A percentile compares a stretch with the other conserved stretches of the same genome.
These are phyloP conservation scores for Metaphire vulgaris DNA, from an alignment of 1,140 invertebrate genomes.

Conservation along the genomic window DNA sequence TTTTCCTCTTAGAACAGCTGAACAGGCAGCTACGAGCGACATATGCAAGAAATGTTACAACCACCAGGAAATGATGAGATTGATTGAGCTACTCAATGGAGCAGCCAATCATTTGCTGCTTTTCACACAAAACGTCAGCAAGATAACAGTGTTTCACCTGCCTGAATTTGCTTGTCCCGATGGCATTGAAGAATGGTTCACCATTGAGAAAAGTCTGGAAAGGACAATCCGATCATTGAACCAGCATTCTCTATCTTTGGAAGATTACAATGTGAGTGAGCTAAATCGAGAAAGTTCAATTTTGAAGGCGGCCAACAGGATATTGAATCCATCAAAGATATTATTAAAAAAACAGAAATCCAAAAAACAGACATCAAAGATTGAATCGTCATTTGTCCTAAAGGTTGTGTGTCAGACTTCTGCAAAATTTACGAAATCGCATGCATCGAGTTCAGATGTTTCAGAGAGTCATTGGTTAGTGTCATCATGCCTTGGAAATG, in stretches of 20 bases:
- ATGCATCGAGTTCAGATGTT: background rate
- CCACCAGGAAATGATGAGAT: slow-evolving; percentile 34
- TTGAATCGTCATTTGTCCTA: background rate
- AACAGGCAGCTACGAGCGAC: slow-evolving; percentile 37
- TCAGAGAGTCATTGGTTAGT: background rate
- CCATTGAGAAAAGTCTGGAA: background rate
- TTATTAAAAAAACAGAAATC: too few relatives aligned
- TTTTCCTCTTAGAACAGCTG: slow-evolving; percentile 36
- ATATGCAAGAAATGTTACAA: slow-evolving; percentile 37
- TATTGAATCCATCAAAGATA: too few relatives aligned
- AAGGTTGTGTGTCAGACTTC: background rate
- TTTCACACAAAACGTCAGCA: slow-evolving; percentile 43
- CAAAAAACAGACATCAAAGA: background rate
- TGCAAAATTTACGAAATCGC: background rate
- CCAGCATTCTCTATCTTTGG: background rate
- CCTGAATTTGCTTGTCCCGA: background rate
- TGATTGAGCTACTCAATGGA: slow-evolving; percentile 38
- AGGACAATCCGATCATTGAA: background rate
- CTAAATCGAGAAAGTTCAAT: background rate
- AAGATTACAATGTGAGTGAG: background rate
- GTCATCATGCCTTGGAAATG: background rate
- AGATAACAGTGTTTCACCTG: slow-evolving; percentile 39
- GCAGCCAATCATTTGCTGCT: slow-evolving; percentile 37
- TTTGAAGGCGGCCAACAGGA: background rate
- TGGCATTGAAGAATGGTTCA: background rate